These are phyloP conservation scores for Oxycera nigricornis DNA, from an alignment of 2,888 invertebrate species.

Conservation along the genomic window DNA sequence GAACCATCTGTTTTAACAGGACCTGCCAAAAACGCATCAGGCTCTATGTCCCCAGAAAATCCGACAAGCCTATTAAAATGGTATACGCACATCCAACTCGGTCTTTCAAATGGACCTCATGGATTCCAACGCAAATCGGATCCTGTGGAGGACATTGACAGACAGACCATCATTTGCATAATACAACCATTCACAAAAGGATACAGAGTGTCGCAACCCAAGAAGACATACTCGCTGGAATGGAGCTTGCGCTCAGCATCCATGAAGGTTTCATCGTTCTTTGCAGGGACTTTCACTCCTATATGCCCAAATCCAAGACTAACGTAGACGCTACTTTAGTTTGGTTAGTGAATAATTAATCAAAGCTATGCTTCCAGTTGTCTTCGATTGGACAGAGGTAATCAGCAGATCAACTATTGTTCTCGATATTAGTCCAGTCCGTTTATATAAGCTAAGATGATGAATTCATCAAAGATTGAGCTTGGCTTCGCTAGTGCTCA, in stretches of 20 bases:
- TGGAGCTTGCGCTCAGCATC: not conserved
- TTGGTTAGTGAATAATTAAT: too few relatives aligned
- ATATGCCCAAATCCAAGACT: not conserved
- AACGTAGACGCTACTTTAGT: not conserved
- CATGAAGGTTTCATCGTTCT: not conserved
- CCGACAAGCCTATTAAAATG: slow-evolving; percentile 5
- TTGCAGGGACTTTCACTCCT: not conserved
- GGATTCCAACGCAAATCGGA: not conserved
- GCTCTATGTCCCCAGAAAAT: not conserved
- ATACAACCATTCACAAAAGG: not conserved
- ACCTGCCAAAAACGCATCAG: not conserved
- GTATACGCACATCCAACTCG: not conserved
- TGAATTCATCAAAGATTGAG: too few relatives aligned
- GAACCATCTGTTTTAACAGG: too few relatives aligned
- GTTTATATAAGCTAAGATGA: too few relatives aligned
- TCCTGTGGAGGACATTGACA: not conserved
- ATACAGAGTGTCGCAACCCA: not conserved
- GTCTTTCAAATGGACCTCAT: not conserved
- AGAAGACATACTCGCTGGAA: not conserved
- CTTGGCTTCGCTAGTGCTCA: too few relatives aligned
- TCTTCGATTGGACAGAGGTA: not conserved
- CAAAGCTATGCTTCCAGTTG: not conserved
- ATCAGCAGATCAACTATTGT: too few relatives aligned
- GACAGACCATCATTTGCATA: slow-evolving; percentile 15
- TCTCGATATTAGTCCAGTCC: too few relatives aligned